Percentiles rank a stretch among this genome's conserved stretches.
phyloP scores from a whole-genome alignment of 1,140 invertebrate genomes.

The Ostrea denselamellosa region DNA sequence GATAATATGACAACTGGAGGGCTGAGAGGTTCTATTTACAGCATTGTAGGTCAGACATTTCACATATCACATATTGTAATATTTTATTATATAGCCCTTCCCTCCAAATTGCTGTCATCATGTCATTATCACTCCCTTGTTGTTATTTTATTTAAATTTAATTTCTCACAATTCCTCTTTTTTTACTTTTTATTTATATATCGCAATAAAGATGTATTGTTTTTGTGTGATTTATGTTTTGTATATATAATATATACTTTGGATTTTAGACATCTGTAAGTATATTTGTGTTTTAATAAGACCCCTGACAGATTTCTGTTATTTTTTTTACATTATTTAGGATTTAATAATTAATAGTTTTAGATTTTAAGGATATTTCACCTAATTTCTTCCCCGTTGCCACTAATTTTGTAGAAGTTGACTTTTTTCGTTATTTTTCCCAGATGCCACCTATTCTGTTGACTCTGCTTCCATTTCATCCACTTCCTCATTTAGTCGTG shows the following conservation, averaged over 20 bases:
- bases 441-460: conserved; percentile 46
- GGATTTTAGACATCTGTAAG: background rate
- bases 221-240: background rate
- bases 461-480: conserved; percentile 57
- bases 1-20: background rate
- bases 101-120: background rate
- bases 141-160: background rate
- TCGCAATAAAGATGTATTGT: no score
- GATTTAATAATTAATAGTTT: no score
- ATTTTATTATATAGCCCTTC: background rate
- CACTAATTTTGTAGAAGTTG: background rate
- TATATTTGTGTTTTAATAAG: background rate
- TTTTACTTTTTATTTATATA: background rate
- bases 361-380: no score
- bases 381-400: no score
- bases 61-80: background rate
- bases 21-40: background rate
- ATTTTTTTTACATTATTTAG: no score
- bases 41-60: background rate
- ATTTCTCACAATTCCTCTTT: background rate
- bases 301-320: background rate
- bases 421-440: background rate
- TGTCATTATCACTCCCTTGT: background rate
- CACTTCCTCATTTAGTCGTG: conserved; percentile 54
- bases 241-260: background rate